These are phyloP conservation scores for Mythimna pallens DNA, from an alignment of 2,888 invertebrate genomes.

Conservation along the genomic window DNA sequence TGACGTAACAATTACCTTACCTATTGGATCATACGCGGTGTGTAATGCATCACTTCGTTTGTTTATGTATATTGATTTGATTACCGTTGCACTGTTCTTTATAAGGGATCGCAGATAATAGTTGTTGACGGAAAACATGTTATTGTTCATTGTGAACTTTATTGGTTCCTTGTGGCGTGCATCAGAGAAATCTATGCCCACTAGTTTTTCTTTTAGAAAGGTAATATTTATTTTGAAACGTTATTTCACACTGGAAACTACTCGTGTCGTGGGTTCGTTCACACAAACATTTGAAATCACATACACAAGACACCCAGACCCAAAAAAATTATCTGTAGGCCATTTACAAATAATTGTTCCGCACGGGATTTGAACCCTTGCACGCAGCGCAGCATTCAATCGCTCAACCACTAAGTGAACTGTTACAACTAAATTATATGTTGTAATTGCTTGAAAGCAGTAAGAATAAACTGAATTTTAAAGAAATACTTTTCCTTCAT, in stretches of 20 bases:
- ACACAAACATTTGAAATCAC: too few relatives aligned
- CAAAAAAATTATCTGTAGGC: too few relatives aligned
- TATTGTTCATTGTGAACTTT: constrained; percentile 33
- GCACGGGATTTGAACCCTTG: too few relatives aligned
- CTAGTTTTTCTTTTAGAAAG: background rate
- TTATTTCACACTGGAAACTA: too few relatives aligned
- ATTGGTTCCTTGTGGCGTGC: background rate
- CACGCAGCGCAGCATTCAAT: too few relatives aligned
- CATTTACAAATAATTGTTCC: too few relatives aligned
- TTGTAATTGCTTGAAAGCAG: background rate
- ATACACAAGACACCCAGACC: too few relatives aligned
- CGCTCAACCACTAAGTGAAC: too few relatives aligned
- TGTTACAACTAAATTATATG: too few relatives aligned
- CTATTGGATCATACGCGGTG: constrained; percentile 42
- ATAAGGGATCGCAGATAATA: constrained; percentile 33
- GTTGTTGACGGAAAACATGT: background rate
- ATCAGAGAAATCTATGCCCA: background rate
- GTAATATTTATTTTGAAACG: background rate
- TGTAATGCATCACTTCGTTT: constrained; percentile 39
- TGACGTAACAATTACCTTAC: constrained; percentile 40
- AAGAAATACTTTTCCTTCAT: background rate
- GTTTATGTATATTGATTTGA: constrained; percentile 40
- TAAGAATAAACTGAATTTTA: background rate
- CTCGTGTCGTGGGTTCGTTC: too few relatives aligned
- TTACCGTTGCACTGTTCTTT: constrained; percentile 15